These are phyloP conservation scores for Gobionotothen gibberifrons DNA, from an alignment of 2,797 vertebrate genomes.

Conservation along the genomic window DNA sequence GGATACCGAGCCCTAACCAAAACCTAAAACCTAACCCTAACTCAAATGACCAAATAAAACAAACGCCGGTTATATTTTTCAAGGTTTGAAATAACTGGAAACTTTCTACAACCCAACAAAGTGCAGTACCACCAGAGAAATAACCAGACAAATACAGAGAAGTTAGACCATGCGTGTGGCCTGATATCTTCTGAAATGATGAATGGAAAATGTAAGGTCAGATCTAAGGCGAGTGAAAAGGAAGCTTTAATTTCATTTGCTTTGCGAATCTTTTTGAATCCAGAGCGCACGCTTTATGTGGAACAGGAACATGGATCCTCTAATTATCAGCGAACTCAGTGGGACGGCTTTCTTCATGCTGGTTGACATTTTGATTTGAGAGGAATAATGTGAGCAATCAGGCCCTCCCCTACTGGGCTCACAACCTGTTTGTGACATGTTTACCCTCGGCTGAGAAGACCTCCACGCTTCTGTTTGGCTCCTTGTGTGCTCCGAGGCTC, in stretches of 20 bases:
- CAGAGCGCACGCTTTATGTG: conserved; percentile 16
- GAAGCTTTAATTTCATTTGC: background rate
- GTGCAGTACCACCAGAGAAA: background rate
- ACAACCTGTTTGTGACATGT: conserved; percentile 66
- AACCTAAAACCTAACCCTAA: no score
- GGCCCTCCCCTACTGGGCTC: conserved; percentile 59
- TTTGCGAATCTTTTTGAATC: background rate
- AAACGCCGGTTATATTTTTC: no score
- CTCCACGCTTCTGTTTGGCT: conserved; percentile 36
- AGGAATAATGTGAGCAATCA: conserved; percentile 75
- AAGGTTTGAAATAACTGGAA: no score
- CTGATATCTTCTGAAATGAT: background rate
- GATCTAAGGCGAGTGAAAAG: conserved; percentile 3
- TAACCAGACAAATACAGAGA: background rate
- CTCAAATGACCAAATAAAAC: no score
- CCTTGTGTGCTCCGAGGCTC: conserved; percentile 4
- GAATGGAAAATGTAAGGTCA: background rate
- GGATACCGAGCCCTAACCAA: no score
- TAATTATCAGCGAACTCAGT: conserved; percentile 65
- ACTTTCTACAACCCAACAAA: background rate
- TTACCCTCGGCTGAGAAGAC: conserved; percentile 58
- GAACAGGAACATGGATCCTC: conserved; percentile 45
- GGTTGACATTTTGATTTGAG: conserved; percentile 78
- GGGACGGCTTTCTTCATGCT: conserved; percentile 60
- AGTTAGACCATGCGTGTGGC: background rate